phyloP scores from a whole-genome alignment of 1,140 invertebrate genomes.

The Lasioglossum albipes region DNA sequence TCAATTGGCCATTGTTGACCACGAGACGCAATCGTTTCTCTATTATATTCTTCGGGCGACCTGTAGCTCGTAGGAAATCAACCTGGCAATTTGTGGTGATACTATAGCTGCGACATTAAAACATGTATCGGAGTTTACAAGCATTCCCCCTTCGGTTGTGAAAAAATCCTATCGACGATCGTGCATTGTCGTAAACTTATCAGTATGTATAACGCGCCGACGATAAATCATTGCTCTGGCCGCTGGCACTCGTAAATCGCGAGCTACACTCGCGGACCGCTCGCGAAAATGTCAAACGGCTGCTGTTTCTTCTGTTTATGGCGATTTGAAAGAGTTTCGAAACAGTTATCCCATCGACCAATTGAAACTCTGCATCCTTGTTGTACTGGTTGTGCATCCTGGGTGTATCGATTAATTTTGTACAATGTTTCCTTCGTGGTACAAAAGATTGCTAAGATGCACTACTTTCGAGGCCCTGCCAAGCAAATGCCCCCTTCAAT shows the following conservation, averaged over 20 bases:
- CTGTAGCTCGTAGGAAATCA: neutral
- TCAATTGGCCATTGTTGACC: constrained; percentile 28
- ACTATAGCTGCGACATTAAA: constrained; percentile 9
- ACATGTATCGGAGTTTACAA: constrained; percentile 15
- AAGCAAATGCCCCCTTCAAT: too few relatives aligned
- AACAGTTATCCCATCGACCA: too few relatives aligned
- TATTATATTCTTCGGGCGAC: neutral
- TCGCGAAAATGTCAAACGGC: constrained; percentile 19
- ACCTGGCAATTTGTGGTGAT: neutral
- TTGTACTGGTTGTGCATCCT: too few relatives aligned
- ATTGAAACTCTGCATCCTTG: too few relatives aligned
- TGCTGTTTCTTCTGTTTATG: neutral
- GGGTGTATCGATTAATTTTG: too few relatives aligned
- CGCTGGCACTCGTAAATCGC: constrained; percentile 29
- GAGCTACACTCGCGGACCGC: constrained; percentile 6
- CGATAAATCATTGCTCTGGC: constrained; percentile 30
- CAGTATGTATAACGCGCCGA: neutral
- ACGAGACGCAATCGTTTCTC: constrained; percentile 2
- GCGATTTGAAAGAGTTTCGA: neutral
- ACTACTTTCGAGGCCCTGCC: too few relatives aligned
- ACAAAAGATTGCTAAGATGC: too few relatives aligned
- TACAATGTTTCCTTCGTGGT: too few relatives aligned
- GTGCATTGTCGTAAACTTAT: constrained; percentile 28
- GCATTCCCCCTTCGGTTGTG: neutral
- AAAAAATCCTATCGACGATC: constrained; percentile 27